Percentiles rank a stretch among this genome's conserved stretches.
Evolutionary conservation across 2,113 vertebrate genomes (phyloP).

Genomic region (Clarias macrocephalus): DNA sequence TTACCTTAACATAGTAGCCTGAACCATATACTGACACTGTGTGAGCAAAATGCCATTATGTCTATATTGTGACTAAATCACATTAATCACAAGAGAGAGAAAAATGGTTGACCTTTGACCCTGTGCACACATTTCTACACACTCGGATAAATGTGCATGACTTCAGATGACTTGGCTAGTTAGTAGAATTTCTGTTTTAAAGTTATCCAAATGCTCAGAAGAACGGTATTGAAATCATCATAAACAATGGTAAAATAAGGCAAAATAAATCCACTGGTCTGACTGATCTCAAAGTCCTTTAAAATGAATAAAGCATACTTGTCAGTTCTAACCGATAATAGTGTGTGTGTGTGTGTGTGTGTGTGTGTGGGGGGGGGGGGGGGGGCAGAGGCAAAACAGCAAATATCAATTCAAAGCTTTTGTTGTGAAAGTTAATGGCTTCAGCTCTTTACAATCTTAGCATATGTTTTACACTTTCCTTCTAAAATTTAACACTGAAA

Average conservation of each 20-base stretch:
- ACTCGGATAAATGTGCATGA: not conserved
- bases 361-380: no score
- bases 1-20: constrained; percentile 65
- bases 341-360: no score
- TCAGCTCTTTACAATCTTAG: not conserved
- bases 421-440: constrained; percentile 36
- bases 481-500: not conserved
- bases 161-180: not conserved
- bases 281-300: constrained; percentile 8
- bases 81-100: constrained; percentile 22
- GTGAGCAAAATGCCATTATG: constrained; percentile 64
- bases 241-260: not conserved
- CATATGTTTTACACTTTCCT: not conserved
- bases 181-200: not conserved
- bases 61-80: constrained; percentile 57
- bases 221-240: constrained; percentile 2
- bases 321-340: not conserved
- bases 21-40: constrained; percentile 65
- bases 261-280: not conserved
- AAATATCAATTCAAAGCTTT: constrained; percentile 9
- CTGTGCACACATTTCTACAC: not conserved
- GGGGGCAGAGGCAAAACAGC: not conserved
- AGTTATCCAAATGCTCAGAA: not conserved
- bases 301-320: not conserved
- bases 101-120: not conserved